Evolutionary conservation across 2,113 vertebrate species (phyloP).

Genomic region (Labrus mixtus): DNA sequence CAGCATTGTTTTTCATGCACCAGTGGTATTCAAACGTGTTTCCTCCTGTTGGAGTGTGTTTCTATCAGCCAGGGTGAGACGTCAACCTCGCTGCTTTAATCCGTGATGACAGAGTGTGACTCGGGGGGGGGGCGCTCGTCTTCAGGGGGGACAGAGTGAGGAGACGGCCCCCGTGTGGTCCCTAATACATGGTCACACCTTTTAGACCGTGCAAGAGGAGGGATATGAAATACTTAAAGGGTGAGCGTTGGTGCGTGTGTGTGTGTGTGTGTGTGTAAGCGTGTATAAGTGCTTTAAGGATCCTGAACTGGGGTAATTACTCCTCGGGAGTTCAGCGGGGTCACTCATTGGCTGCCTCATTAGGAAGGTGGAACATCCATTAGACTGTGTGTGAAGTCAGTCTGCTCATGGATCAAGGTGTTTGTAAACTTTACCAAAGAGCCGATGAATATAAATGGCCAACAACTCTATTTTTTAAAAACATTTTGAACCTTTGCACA

Average conservation of each 20-base stretch:
- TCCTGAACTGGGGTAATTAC: constrained; percentile 50
- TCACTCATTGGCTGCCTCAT: constrained; percentile 49
- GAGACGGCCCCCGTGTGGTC: constrained; percentile 10
- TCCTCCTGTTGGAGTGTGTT: constrained; percentile 1
- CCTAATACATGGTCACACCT: constrained; percentile 68
- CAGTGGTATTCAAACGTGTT: constrained; percentile 11
- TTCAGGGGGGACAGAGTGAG: background rate
- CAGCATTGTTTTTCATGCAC: constrained; percentile 28
- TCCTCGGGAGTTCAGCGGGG: constrained; percentile 40
- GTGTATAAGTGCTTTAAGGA: constrained; percentile 18
- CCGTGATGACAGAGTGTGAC: constrained; percentile 66
- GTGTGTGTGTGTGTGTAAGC: constrained; percentile 16
- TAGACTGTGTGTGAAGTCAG: constrained; percentile 13
- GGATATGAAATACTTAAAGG: constrained; percentile 30
- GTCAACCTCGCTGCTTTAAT: constrained; percentile 61
- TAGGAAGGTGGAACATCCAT: constrained; percentile 48
- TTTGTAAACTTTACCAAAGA: background rate
- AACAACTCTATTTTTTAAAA: too few species aligned
- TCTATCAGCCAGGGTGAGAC: constrained; percentile 44
- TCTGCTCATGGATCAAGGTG: constrained; percentile 1
- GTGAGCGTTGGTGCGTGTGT: background rate
- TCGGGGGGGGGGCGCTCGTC: constrained; percentile 6
- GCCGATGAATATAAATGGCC: too few species aligned
- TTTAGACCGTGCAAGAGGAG: constrained; percentile 53
- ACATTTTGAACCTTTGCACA: too few species aligned